Evolutionary conservation across 2,113 vertebrate species (phyloP).

Genomic region (Eudorcas thomsonii): DNA sequence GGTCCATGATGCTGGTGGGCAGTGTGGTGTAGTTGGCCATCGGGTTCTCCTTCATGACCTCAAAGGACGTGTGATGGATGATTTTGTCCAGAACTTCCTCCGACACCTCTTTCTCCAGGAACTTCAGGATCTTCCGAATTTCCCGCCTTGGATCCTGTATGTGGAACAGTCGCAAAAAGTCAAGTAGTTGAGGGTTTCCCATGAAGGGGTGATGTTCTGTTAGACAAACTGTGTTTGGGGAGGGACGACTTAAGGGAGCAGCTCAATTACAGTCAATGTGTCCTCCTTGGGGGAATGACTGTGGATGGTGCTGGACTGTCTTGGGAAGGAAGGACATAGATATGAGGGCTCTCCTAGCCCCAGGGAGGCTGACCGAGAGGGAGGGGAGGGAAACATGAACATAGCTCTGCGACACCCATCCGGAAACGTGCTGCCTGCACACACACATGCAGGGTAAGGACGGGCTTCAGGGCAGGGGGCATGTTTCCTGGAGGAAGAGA

Average conservation of each 20-base stretch:
- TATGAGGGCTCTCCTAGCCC: neutral
- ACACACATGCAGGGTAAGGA: neutral
- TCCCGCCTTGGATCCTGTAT: constrained; percentile 79
- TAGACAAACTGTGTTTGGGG: neutral
- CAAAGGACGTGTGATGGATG: constrained; percentile 78
- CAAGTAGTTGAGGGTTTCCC: neutral
- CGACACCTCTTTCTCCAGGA: constrained; percentile 80
- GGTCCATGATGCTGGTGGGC: constrained; percentile 43
- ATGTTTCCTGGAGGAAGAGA: neutral
- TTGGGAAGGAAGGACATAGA: neutral
- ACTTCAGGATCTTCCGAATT: constrained; percentile 80
- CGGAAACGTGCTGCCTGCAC: neutral
- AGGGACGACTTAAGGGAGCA: neutral
- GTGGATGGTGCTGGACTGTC: neutral
- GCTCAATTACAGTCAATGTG: neutral
- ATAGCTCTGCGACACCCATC: accelerated
- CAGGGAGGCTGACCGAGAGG: neutral
- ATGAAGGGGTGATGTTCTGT: neutral
- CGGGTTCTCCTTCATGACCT: constrained; percentile 85
- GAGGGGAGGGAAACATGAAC: neutral
- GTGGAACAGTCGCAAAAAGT: neutral
- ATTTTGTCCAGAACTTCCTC: constrained; percentile 75
- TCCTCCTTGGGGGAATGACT: neutral
- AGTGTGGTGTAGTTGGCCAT: constrained; percentile 80
- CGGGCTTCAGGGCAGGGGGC: neutral